phyloP scores from a whole-genome alignment of 2,888 invertebrate genomes.

The Bellardia pandia region DNA sequence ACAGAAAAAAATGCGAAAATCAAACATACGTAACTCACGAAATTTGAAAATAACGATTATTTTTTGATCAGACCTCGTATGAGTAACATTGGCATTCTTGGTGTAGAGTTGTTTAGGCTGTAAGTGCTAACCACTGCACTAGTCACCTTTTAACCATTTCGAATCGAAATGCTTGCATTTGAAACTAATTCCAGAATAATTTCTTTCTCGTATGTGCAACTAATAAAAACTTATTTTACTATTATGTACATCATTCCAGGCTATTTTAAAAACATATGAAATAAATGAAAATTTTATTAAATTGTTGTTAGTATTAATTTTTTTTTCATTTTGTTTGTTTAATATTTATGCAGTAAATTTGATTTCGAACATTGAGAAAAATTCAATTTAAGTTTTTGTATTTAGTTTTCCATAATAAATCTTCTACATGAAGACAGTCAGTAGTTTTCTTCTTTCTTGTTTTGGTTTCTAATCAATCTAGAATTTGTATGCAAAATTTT shows the following conservation, averaged over 20 bases:
- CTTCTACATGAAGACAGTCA: conserved; percentile 60
- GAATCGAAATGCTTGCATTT: too few species aligned
- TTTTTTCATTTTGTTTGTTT: conserved; percentile 15
- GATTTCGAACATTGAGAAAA: conserved; percentile 64
- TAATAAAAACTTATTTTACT: neutral
- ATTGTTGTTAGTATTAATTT: neutral
- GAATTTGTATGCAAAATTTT: conserved; percentile 44
- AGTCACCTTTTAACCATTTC: too few species aligned
- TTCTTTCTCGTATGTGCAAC: too few species aligned
- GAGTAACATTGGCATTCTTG: too few species aligned
- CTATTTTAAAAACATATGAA: neutral
- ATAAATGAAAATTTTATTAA: neutral
- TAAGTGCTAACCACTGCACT: too few species aligned
- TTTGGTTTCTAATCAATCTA: conserved; percentile 31
- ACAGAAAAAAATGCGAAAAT: too few species aligned
- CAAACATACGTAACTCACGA: too few species aligned
- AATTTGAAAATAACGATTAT: too few species aligned
- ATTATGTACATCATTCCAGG: neutral
- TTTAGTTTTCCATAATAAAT: conserved; percentile 36
- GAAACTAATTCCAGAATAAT: too few species aligned
- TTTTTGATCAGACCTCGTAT: too few species aligned
- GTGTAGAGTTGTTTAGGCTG: too few species aligned
- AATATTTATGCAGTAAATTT: conserved; percentile 22
- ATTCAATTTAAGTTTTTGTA: conserved; percentile 56
- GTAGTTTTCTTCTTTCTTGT: neutral